These are phyloP conservation scores for Heteractis magnifica DNA, from an alignment of 92 coral and sea anemone genomes.

Conservation along the genomic window DNA sequence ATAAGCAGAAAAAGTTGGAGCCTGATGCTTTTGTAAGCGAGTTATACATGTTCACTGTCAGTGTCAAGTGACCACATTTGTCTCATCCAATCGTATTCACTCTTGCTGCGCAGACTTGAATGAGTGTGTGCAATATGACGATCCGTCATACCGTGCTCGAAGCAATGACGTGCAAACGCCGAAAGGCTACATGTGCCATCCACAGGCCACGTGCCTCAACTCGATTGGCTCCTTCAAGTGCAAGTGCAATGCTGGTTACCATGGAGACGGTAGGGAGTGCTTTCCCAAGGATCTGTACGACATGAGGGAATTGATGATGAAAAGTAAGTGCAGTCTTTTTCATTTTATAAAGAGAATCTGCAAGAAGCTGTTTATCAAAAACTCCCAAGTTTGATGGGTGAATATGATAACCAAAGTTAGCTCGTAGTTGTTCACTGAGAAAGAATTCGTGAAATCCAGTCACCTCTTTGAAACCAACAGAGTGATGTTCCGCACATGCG, in stretches of 20 bases:
- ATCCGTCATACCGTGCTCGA: slow-evolving; percentile 34
- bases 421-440: no score
- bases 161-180: slow-evolving; percentile 55
- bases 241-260: slow-evolving; percentile 86
- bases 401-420: no score
- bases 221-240: slow-evolving; percentile 83
- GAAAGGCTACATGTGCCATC: slow-evolving; percentile 57
- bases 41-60: background rate
- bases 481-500: no score
- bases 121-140: slow-evolving; percentile 64
- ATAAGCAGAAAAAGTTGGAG: background rate
- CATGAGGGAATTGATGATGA: slow-evolving; percentile 42
- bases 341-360: background rate
- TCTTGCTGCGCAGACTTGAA: slow-evolving; percentile 63
- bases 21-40: background rate
- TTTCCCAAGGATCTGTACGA: slow-evolving; percentile 39
- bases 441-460: no score
- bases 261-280: slow-evolving; percentile 82
- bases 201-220: slow-evolving; percentile 73
- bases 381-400: no score
- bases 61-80: slow-evolving; percentile 5
- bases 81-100: slow-evolving; percentile 17
- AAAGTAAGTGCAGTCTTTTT: slow-evolving; percentile 62
- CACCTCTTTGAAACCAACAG: no score
- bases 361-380: no score